Conservation (phyloP, 2,113 vertebrate species). For the Crotalus horridus region DNA sequence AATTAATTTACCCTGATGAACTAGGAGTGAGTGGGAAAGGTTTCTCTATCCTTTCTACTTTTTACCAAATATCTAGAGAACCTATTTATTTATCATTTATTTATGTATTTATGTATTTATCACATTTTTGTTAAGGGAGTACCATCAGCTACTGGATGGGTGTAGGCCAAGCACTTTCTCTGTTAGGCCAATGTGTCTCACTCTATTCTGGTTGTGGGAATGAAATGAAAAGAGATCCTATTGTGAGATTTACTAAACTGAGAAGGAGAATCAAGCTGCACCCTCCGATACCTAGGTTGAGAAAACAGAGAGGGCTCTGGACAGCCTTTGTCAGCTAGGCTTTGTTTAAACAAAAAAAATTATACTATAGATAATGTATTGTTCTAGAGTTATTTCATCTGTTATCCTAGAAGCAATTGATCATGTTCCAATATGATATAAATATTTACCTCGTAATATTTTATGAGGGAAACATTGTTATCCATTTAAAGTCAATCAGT, state of each 20-base stretch:
- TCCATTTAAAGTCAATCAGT: not conserved
- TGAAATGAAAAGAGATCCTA: not conserved
- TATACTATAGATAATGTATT: not conserved
- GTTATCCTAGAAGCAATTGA: not conserved
- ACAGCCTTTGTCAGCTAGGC: not conserved
- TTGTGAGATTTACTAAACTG: not conserved
- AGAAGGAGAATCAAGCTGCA: not conserved
- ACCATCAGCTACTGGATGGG: not conserved
- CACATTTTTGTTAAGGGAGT: not conserved
- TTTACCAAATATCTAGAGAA: not conserved
- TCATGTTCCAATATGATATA: not conserved
- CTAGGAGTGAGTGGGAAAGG: not conserved
- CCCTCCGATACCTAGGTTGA: not conserved
- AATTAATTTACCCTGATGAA: not conserved
- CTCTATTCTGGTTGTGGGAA: not conserved
- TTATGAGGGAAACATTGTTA: not conserved
- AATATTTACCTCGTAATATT: not conserved
- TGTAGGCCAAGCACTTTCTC: not conserved
- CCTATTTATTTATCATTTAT: not conserved
- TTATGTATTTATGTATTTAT: not conserved
- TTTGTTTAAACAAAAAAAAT: not conserved
- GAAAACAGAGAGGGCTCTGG: not conserved
- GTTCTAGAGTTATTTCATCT: not conserved
- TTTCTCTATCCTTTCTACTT: not conserved
- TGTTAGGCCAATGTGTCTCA: not conserved